phyloP scores from a whole-genome alignment of 2,797 vertebrate genomes.

The Myotis findleyi region DNA sequence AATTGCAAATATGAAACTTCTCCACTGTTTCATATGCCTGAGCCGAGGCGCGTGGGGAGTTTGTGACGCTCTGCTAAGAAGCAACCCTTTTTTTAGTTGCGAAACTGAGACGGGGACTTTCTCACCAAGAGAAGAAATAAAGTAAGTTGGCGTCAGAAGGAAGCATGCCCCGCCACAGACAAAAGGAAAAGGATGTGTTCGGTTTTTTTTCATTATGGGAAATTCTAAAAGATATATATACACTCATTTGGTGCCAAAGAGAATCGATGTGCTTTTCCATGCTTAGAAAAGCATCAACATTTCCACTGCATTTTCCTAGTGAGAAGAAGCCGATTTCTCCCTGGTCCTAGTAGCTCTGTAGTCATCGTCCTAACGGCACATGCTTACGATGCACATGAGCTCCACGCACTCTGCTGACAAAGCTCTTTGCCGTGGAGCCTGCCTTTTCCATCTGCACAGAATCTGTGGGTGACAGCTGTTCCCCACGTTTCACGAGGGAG shows the following conservation, averaged over 20 bases:
- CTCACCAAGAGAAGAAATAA: slow-evolving; percentile 34
- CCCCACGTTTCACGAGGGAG: background rate
- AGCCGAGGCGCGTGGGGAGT: fast-evolving
- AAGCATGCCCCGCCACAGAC: slow-evolving; percentile 63
- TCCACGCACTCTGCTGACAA: background rate
- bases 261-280: slow-evolving; percentile 18
- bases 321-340: background rate
- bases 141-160: slow-evolving; percentile 43
- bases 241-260: background rate
- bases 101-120: slow-evolving; percentile 74
- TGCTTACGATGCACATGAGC: background rate
- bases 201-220: background rate
- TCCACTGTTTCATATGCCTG: background rate
- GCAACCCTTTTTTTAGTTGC: background rate
- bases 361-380: background rate
- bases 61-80: background rate
- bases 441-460: background rate
- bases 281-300: background rate
- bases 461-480: background rate
- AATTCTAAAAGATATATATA: slow-evolving; percentile 30
- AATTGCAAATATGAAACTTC: background rate
- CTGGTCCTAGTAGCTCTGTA: background rate
- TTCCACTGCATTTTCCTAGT: background rate
- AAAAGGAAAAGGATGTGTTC: background rate
- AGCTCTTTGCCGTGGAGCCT: background rate